Conservation (phyloP, 2,888 invertebrate species). For the Andrena haemorrhoa region DNA sequence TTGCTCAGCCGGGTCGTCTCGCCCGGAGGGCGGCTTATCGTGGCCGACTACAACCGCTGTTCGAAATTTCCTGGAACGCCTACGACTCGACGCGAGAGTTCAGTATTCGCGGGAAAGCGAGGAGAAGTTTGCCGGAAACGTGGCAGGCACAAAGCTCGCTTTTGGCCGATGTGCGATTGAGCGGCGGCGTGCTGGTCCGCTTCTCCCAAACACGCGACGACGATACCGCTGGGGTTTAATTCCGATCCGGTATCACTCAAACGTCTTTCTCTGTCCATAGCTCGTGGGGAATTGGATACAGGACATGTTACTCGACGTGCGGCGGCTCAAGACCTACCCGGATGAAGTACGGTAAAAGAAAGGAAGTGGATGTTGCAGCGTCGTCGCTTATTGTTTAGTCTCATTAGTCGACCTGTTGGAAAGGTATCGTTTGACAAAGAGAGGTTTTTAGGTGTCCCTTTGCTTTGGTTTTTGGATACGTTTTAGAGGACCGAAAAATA, state of each 20-base stretch:
- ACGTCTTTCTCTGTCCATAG: neutral
- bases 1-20: constrained; percentile 71
- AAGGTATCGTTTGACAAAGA: too few relatives aligned
- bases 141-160: constrained; percentile 56
- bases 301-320: constrained; percentile 1
- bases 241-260: constrained; percentile 20
- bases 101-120: constrained; percentile 32
- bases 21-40: constrained; percentile 74
- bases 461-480: too few relatives aligned
- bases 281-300: neutral
- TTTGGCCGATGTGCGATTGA: constrained; percentile 59
- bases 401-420: too few relatives aligned
- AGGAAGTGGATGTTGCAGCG: neutral
- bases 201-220: constrained; percentile 37
- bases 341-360: neutral
- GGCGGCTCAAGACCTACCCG: neutral
- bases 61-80: constrained; percentile 71
- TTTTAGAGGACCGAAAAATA: too few relatives aligned
- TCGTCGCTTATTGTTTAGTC: too few relatives aligned
- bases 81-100: constrained; percentile 57
- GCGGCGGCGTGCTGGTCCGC: constrained; percentile 14
- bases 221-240: constrained; percentile 32
- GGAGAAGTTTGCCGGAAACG: constrained; percentile 53
- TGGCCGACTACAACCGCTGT: constrained; percentile 66
- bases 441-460: too few relatives aligned